A percentile compares a stretch with the other conserved stretches of the same genome.
These are phyloP conservation scores for Anas platyrhynchos DNA, from an alignment of 2,113 vertebrate genomes.

Conservation along the genomic window DNA sequence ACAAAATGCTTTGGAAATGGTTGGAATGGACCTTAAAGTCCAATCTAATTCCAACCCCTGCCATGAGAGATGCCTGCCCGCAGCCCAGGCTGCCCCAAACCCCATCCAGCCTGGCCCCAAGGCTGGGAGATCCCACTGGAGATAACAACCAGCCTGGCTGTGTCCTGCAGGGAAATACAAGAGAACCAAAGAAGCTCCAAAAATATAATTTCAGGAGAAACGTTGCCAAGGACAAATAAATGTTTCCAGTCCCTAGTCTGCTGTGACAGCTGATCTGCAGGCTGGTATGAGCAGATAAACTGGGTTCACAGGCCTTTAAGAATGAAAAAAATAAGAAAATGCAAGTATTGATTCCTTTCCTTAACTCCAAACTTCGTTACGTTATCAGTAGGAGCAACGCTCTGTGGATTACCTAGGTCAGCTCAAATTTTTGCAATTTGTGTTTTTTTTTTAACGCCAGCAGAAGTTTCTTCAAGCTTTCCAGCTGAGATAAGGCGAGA, in stretches of 20 bases:
- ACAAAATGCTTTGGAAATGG: background rate
- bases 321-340: background rate
- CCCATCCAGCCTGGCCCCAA: no score
- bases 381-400: background rate
- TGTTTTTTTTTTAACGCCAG: background rate
- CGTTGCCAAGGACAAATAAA: background rate
- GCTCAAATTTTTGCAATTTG: background rate
- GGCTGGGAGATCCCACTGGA: no score
- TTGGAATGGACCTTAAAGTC: no score
- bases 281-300: background rate
- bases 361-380: background rate
- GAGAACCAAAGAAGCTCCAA: background rate
- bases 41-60: no score
- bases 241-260: no score
- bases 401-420: background rate
- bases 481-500: background rate
- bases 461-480: background rate
- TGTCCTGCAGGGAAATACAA: background rate
- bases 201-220: background rate
- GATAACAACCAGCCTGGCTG: background rate
- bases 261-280: background rate
- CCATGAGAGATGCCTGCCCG: no score
- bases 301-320: background rate
- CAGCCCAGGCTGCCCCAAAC: no score
- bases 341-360: background rate